Conservation (phyloP, 2,113 vertebrate species). For the Lophochroa leadbeateri region DNA sequence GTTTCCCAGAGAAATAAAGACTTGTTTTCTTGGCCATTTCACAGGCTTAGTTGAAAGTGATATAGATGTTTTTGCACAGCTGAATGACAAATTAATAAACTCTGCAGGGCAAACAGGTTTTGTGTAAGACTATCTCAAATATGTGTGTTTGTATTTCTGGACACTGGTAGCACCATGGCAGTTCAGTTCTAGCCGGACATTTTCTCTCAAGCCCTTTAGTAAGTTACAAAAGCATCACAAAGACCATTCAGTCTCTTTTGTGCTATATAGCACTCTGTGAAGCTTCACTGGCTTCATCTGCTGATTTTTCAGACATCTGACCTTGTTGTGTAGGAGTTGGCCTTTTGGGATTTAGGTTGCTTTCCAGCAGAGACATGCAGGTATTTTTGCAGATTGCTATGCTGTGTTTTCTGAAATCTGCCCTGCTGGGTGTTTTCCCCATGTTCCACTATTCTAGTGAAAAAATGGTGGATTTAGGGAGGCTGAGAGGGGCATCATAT, state of each 20-base stretch:
- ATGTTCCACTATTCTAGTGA: accelerated
- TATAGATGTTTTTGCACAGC: background rate
- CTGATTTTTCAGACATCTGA: background rate
- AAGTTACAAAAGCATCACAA: background rate
- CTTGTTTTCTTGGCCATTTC: constrained; percentile 21
- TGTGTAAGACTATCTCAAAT: background rate
- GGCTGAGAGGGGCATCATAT: background rate
- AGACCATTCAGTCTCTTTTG: background rate
- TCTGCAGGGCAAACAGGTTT: background rate
- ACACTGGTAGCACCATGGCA: background rate
- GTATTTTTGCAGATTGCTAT: background rate
- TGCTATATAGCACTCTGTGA: background rate
- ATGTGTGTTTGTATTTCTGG: background rate
- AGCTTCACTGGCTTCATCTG: background rate
- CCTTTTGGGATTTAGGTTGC: background rate
- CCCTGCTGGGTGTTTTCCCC: background rate
- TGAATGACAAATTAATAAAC: background rate
- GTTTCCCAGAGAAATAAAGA: background rate
- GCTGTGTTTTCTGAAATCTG: accelerated
- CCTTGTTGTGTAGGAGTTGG: background rate
- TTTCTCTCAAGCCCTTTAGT: background rate
- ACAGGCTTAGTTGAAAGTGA: background rate
- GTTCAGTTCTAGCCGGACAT: background rate
- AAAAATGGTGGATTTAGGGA: background rate
- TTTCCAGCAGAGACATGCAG: background rate